Conservation (phyloP, 2,888 invertebrate species). For the Spilosoma lubricipeda region DNA sequence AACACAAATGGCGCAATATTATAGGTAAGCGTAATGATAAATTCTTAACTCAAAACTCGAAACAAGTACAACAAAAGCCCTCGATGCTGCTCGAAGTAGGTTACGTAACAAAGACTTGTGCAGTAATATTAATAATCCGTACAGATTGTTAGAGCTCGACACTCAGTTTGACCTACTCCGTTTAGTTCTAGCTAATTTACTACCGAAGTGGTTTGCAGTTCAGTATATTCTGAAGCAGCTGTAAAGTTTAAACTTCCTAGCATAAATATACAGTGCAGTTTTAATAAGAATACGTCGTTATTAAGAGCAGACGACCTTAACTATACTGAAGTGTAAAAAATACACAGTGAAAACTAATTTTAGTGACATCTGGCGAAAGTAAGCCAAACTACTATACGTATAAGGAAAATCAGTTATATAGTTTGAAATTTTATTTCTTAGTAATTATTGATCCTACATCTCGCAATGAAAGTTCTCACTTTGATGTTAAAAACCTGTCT, state of each 20-base stretch:
- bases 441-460: neutral
- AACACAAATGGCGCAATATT: neutral
- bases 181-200: constrained; percentile 3
- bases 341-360: no score
- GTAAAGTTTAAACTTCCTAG: neutral
- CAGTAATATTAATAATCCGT: constrained; percentile 24
- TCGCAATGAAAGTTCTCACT: neutral
- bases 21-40: neutral
- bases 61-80: neutral
- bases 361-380: neutral
- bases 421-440: no score
- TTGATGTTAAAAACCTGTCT: neutral
- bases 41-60: neutral
- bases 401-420: no score
- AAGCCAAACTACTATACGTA: neutral
- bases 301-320: neutral
- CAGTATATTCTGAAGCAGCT: neutral
- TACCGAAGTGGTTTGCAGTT: constrained; percentile 6
- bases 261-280: neutral
- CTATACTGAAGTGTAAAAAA: neutral
- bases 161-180: constrained; percentile 22
- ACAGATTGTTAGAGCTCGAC: constrained; percentile 13
- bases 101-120: constrained; percentile 11
- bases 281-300: neutral
- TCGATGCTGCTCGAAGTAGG: constrained; percentile 7